Base-by-base conservation (phyloP, 2,888 invertebrate genomes). In the Hybos culiciformis region DNA sequence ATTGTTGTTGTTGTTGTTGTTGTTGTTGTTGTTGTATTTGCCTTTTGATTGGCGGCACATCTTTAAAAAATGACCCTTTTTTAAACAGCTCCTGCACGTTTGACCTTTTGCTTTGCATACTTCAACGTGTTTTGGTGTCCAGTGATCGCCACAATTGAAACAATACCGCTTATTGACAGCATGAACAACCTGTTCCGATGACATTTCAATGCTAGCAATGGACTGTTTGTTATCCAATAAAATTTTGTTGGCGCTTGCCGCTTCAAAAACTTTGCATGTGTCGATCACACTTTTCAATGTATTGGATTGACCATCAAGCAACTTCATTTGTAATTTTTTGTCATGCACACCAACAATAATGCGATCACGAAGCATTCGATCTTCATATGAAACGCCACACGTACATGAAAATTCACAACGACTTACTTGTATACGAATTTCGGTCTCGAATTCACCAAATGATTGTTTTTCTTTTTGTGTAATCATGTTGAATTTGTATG, bases 351-450 rank as follows among this genome's bases (percentile, higher is more conserved):
- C 46, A 11, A 46, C 48, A 4, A 51, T 45, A 17, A 50, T 52
- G 18, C 51, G 48, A 36, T 51, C 50, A 36, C 44, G 23, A 11
- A 51, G 41, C 50, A 51, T 51, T 12, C 47, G 40, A 9, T 51
- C 46, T 40, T 45, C 47, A 37, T 51, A 48, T 12, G 49, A 47
- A 14, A 17, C 24, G 7, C 47, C 46, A 42, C 51, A 50, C n/a
- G n/a, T n/a, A n/a, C n/a, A n/a, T n/a, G n/a, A n/a, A n/a, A 45
- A 50, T 31, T 50, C 48, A 46, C 49, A 51, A 23, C 26, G 37
- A 3, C 33, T 9, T 2, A 49, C 7, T 41, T 48, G 48, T 18
- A 3, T 46, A 2, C 48, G 45, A 2, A 50, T 15, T 29, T 47
- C 46, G 4, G 46, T 47, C 42, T 42, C 24, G 34, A 49, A 51